A percentile compares a stretch with the other conserved stretches of the same genome.
phyloP scores from a whole-genome alignment of 1,140 invertebrate genomes.

The Campoletis sonorensis region DNA sequence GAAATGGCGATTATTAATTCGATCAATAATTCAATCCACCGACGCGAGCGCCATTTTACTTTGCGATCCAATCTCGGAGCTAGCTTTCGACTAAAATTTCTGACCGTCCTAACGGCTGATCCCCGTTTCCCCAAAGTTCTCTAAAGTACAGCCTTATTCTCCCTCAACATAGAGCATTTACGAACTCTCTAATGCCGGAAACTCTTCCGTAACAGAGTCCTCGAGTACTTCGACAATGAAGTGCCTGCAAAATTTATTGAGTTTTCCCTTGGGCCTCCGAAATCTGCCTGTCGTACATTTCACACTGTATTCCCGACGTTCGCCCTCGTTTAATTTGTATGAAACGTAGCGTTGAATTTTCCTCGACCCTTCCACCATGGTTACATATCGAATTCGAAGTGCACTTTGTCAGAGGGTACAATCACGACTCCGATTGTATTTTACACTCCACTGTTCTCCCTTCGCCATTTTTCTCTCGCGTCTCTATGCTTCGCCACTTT shows the following conservation, averaged over 20 bases:
- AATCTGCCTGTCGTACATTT: not conserved
- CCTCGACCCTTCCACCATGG: slow-evolving; percentile 1
- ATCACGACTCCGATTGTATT: slow-evolving; percentile 31
- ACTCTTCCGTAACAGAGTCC: not conserved
- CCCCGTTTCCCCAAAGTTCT: not conserved
- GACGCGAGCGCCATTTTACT: no score
- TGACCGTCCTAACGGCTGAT: not conserved
- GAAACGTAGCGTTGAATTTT: slow-evolving; percentile 28
- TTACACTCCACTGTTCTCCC: slow-evolving; percentile 28
- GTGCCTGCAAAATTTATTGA: slow-evolving; percentile 38
- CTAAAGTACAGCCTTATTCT: not conserved
- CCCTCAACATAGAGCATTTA: not conserved
- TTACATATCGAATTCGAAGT: slow-evolving; percentile 35
- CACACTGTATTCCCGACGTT: not conserved
- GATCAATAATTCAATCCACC: no score
- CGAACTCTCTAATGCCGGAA: not conserved
- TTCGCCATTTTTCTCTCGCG: slow-evolving; percentile 30
- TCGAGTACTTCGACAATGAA: slow-evolving; percentile 34
- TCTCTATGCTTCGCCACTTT: not conserved
- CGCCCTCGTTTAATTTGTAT: slow-evolving; percentile 38
- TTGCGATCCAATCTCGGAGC: no score
- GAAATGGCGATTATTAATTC: no score
- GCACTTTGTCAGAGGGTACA: slow-evolving; percentile 52
- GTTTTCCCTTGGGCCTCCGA: slow-evolving; percentile 13
- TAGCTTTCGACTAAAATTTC: no score